Evolutionary conservation across 2,113 vertebrate species (phyloP), one percentile per base, ranked within the genome.

Genomic region (Nycticorax nycticorax): DNA sequence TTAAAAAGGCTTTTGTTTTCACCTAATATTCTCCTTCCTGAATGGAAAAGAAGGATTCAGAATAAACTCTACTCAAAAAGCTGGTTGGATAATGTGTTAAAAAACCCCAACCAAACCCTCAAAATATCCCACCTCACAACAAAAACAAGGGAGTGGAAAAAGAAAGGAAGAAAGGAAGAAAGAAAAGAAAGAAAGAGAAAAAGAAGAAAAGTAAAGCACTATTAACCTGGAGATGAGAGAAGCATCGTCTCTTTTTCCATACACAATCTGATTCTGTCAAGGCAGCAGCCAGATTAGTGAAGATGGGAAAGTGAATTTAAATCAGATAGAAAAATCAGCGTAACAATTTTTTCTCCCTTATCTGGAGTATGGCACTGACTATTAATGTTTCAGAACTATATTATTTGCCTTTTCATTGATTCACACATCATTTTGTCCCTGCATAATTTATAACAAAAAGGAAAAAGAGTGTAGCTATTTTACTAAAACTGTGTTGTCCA

Each of bases 331-430:
- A 97, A 98, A 98, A 97, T 97, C 97, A 97, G 86, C 22, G 71
- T 91, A 94, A 89, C 85, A 87, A 10, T 96, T 86, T 85, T 71
- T 22, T 35, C 43, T 23, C 30, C 48, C 76, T 91, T 78, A 96
- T 95, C 69, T 95, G 68, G 86, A 96, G 69, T 88, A 77, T 92
- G 84, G 94, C 76, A 94, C 92, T 76, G 89, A 97, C 96, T 98
- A 97, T 97, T 98, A 98, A 98, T 97, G 96, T 91, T 97, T 97
- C 97, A 97, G 96, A 98, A 98, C 97, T 98, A 97, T 97, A 97
- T 98, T 97, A 98, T 98, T 98, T 98, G 96, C 92, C 92, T 98
- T 98, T 98, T 96, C 97, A 98, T 97, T 97, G 96, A 97, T 97
- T 97, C 98, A 94, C 73, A 96, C 95, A 95, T 98, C 64, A 97